Percentiles rank a stretch among this genome's conserved stretches.
phyloP scores from a whole-genome alignment of 2,113 vertebrate genomes.

The Scartelaos histophorus region DNA sequence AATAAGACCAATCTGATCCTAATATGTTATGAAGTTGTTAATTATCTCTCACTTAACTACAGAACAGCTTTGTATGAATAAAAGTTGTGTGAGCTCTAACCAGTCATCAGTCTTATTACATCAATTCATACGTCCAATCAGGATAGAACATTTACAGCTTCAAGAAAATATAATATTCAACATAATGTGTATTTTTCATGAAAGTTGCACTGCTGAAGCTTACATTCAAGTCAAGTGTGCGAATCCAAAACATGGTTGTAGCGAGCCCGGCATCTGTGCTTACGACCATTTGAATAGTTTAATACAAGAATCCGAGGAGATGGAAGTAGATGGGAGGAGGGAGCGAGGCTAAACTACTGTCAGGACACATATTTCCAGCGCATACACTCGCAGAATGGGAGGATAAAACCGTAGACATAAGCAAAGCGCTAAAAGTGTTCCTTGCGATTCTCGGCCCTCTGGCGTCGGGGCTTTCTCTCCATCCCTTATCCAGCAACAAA shows the following conservation, averaged over 20 bases:
- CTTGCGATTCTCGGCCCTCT: constrained; percentile 75
- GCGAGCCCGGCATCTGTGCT: constrained; percentile 70
- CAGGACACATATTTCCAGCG: constrained; percentile 88
- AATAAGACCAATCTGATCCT: too few relatives aligned
- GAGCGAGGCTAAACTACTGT: constrained; percentile 80
- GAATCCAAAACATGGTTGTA: neutral
- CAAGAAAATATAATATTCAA: neutral
- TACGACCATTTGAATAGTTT: constrained; percentile 80
- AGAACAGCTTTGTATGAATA: too few relatives aligned
- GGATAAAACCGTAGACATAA: constrained; percentile 67
- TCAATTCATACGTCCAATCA: too few relatives aligned
- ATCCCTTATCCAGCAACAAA: constrained; percentile 93
- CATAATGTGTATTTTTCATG: neutral
- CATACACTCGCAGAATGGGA: constrained; percentile 84
- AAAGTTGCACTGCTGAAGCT: neutral
- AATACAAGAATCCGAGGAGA: constrained; percentile 57
- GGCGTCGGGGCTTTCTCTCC: constrained; percentile 82
- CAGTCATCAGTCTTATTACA: too few relatives aligned
- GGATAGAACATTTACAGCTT: neutral
- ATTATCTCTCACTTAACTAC: too few relatives aligned
- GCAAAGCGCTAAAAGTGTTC: constrained; percentile 83
- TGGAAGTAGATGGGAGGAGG: constrained; percentile 33
- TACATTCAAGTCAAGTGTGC: neutral
- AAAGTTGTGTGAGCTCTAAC: too few relatives aligned
- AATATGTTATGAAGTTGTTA: too few relatives aligned